These are phyloP conservation scores for Mya arenaria DNA, from an alignment of 1,140 invertebrate species.

Conservation along the genomic window DNA sequence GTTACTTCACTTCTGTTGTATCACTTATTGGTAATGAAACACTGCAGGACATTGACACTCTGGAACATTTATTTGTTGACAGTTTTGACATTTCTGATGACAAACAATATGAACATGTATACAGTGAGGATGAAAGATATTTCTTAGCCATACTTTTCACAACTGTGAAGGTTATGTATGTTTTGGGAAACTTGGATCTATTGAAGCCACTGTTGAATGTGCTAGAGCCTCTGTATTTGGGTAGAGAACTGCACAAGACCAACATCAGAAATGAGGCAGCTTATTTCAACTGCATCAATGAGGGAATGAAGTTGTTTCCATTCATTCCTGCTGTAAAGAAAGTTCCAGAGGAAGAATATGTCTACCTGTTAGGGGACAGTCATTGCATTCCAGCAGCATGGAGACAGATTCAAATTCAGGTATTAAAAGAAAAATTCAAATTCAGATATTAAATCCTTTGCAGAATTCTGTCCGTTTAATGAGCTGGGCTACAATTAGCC, in stretches of 20 bases:
- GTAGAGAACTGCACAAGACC: conserved; percentile 19
- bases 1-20: too few relatives aligned
- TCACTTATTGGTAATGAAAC: too few relatives aligned
- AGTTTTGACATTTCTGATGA: too few relatives aligned
- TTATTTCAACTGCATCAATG: conserved; percentile 47
- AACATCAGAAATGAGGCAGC: conserved; percentile 55
- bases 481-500: too few relatives aligned
- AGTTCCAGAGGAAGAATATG: conserved; percentile 2
- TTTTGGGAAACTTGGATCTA: conserved; percentile 2
- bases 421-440: not conserved
- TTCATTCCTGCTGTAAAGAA: not conserved
- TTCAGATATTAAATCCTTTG: too few relatives aligned
- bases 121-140: conserved; percentile 45
- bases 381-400: conserved; percentile 48
- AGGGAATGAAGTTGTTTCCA: not conserved
- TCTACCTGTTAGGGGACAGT: conserved; percentile 52
- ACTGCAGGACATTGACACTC: not conserved
- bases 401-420: conserved; percentile 27
- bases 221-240: conserved; percentile 14
- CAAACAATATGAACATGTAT: too few relatives aligned
- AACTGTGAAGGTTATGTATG: conserved; percentile 35
- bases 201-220: conserved; percentile 5
- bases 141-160: conserved; percentile 43
- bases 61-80: too few relatives aligned
- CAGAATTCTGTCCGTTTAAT: too few relatives aligned